Evolutionary conservation across 2,888 invertebrate genomes (phyloP).

Genomic region (Caenorhabditis japonica): DNA sequence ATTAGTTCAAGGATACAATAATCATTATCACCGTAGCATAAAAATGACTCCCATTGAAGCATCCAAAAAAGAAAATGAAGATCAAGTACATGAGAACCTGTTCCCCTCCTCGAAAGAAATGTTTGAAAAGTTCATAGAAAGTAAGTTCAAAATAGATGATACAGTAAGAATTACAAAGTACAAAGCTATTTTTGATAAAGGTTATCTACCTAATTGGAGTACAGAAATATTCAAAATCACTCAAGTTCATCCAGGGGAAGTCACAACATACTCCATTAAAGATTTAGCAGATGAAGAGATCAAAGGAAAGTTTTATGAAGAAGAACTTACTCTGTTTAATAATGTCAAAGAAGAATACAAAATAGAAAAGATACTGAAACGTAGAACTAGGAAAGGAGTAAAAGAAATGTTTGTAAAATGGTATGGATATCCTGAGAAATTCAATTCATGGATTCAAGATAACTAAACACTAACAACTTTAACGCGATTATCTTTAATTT

Average conservation of each 20-base stretch:
- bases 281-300: slow-evolving; percentile 34
- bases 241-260: slow-evolving; percentile 23
- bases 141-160: slow-evolving; percentile 4
- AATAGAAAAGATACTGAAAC: slow-evolving; percentile 44
- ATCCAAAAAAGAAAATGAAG: no score
- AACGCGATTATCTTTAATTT: no score
- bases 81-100: no score
- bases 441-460: slow-evolving; percentile 50
- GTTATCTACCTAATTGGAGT: slow-evolving; percentile 56
- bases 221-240: slow-evolving; percentile 41
- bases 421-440: no score
- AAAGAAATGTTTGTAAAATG: slow-evolving; percentile 49
- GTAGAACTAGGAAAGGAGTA: slow-evolving; percentile 13
- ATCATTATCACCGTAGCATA: no score
- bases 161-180: slow-evolving; percentile 47
- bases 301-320: slow-evolving; percentile 59
- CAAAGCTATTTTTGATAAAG: slow-evolving; percentile 54
- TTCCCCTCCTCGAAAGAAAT: no score
- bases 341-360: slow-evolving; percentile 44
- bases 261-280: slow-evolving; percentile 14
- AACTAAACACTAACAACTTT: slow-evolving; percentile 48
- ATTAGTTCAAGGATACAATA: no score
- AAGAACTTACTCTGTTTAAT: slow-evolving; percentile 51
- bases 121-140: background rate
- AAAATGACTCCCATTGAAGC: no score